phyloP scores from a whole-genome alignment of 2,113 vertebrate species.

The Vidua chalybeata region DNA sequence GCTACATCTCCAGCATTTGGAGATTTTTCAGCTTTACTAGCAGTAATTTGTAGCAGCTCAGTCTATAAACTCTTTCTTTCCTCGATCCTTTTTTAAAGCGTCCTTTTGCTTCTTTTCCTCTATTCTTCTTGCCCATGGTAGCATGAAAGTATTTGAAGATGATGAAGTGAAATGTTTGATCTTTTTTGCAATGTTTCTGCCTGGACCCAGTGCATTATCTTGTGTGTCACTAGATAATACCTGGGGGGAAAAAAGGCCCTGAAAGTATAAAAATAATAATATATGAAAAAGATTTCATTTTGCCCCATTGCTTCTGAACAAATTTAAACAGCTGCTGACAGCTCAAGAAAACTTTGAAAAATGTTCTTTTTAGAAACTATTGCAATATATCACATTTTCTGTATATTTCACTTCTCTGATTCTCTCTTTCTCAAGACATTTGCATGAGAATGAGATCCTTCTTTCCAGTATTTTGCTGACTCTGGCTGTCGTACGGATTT shows the following conservation, averaged over 20 bases:
- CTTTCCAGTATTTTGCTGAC: not conserved
- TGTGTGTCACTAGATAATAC: conserved; percentile 19
- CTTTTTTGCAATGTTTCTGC: conserved; percentile 37
- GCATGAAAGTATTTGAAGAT: conserved; percentile 45
- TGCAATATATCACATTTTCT: not conserved
- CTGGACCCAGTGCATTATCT: conserved; percentile 25
- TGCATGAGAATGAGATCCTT: not conserved
- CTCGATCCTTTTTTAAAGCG: not conserved
- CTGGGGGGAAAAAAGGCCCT: not conserved
- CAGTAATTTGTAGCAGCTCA: conserved; percentile 11
- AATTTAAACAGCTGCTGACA: conserved; percentile 50
- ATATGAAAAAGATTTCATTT: conserved; percentile 41
- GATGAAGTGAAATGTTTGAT: conserved; percentile 52
- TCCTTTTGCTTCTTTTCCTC: conserved; percentile 4
- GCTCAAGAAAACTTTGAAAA: conserved; percentile 26
- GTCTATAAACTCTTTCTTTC: conserved; percentile 36
- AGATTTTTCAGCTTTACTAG: not conserved
- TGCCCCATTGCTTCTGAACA: conserved; percentile 34
- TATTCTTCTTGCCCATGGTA: conserved; percentile 39
- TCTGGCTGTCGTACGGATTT: not conserved
- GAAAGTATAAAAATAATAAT: conserved; percentile 61
- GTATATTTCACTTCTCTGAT: not conserved
- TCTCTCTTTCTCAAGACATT: conserved; percentile 6
- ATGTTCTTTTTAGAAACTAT: not conserved
- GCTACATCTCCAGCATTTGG: not conserved